Evolutionary conservation across 2,113 vertebrate genomes (phyloP).

Genomic region (Pseudonaja textilis): DNA sequence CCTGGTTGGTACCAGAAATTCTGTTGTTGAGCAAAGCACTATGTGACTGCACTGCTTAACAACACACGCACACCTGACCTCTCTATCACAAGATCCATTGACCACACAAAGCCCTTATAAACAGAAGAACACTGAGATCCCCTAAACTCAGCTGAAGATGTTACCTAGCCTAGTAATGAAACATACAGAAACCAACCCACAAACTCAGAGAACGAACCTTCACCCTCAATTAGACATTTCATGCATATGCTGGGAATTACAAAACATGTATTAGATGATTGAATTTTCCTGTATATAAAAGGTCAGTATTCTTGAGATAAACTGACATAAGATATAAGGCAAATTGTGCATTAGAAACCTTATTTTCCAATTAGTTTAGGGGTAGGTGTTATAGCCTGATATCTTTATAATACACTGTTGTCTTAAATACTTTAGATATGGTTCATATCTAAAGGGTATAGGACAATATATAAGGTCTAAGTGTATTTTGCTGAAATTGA

Average conservation of each 20-base stretch:
- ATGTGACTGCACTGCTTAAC: background rate
- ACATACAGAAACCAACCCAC: too few species aligned
- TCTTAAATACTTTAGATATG: constrained; percentile 41
- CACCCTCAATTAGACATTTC: constrained; percentile 22
- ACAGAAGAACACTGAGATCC: too few species aligned
- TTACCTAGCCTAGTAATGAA: too few species aligned
- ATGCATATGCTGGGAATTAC: background rate
- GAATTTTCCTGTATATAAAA: constrained; percentile 2
- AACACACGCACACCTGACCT: too few species aligned
- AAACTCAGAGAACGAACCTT: too few species aligned
- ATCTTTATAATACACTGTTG: constrained; percentile 25
- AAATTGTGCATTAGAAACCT: background rate
- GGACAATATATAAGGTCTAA: constrained; percentile 5
- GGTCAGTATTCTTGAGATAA: background rate
- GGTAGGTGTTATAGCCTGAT: background rate
- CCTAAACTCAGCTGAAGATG: too few species aligned
- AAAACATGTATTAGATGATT: constrained; percentile 22
- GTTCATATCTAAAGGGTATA: constrained; percentile 13
- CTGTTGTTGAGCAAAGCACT: background rate
- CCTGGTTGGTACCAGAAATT: background rate
- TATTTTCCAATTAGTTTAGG: background rate
- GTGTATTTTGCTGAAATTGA: background rate
- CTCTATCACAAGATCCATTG: too few species aligned
- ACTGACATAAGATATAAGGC: background rate
- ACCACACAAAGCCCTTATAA: too few species aligned